These are phyloP conservation scores for Drosophila tristis DNA, from an alignment of 1,140 invertebrate genomes.

Conservation along the genomic window DNA sequence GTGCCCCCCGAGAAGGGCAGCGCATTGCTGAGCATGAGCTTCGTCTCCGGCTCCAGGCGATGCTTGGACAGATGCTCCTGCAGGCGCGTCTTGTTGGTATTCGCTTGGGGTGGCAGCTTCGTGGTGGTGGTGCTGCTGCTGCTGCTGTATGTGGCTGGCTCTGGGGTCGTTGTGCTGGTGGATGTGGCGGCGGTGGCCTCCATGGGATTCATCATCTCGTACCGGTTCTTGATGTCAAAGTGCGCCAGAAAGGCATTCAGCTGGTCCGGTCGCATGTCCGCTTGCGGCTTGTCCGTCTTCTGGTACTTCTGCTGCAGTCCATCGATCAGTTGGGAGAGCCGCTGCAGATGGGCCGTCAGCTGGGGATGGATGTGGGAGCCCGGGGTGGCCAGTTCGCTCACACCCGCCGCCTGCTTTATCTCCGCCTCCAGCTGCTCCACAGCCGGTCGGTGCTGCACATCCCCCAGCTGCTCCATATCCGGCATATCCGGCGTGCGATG, in stretches of 20 bases:
- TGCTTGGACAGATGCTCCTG: constrained; percentile 62
- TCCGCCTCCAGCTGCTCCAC: constrained; percentile 43
- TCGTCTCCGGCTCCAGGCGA: constrained; percentile 72
- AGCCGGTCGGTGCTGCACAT: constrained; percentile 12
- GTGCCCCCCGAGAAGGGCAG: constrained; percentile 44
- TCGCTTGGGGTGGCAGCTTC: constrained; percentile 31
- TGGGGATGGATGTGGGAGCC: constrained; percentile 68
- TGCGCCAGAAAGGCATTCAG: constrained; percentile 81
- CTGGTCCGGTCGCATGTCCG: constrained; percentile 79
- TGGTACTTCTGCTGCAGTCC: constrained; percentile 79
- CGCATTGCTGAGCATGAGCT: constrained; percentile 61
- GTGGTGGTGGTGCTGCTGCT: constrained; percentile 13
- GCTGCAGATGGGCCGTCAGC: constrained; percentile 76
- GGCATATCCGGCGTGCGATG: background rate
- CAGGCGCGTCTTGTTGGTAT: constrained; percentile 58
- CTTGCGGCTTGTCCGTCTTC: constrained; percentile 60
- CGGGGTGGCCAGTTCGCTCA: constrained; percentile 27
- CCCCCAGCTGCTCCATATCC: background rate
- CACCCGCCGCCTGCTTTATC: constrained; percentile 30
- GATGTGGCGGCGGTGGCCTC: constrained; percentile 14
- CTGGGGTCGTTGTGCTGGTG: constrained; percentile 21
- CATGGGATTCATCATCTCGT: constrained; percentile 61
- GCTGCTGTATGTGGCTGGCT: constrained; percentile 4
- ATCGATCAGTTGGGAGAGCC: constrained; percentile 80
- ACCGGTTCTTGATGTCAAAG: constrained; percentile 79